A percentile compares a stretch with the other conserved stretches of the same genome.
These are phyloP conservation scores for Eurosta solidaginis DNA, from an alignment of 1,140 invertebrate genomes.

Conservation along the genomic window DNA sequence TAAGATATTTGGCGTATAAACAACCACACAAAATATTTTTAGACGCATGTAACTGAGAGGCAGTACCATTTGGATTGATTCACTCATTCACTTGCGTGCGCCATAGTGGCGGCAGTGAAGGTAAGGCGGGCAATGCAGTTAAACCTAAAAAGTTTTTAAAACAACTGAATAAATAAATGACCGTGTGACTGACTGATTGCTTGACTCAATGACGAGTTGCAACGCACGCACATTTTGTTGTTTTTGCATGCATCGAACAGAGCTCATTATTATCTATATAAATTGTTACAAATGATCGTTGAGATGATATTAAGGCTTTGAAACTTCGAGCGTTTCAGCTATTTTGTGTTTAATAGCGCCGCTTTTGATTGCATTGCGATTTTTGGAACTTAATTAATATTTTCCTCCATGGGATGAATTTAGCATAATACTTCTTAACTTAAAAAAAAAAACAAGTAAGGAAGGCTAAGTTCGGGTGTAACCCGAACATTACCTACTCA, in stretches of 20 bases:
- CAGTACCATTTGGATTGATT: neutral
- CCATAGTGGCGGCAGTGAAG: neutral
- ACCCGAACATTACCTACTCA: too few relatives aligned
- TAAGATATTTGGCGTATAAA: neutral
- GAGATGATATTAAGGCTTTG: neutral
- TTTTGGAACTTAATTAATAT: constrained; percentile 57
- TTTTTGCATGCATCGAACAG: neutral
- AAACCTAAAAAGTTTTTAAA: too few relatives aligned
- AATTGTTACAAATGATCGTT: neutral
- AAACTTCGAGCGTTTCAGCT: neutral
- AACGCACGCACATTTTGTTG: neutral
- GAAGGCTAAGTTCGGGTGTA: too few relatives aligned
- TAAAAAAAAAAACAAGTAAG: too few relatives aligned
- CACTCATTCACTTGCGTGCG: constrained; percentile 2
- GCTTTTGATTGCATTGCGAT: constrained; percentile 16
- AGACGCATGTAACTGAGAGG: neutral
- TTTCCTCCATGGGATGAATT: constrained; percentile 42
- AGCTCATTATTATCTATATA: neutral
- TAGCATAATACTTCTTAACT: constrained; percentile 40
- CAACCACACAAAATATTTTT: neutral
- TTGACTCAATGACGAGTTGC: neutral
- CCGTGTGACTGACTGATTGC: neutral
- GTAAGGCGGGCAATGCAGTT: neutral
- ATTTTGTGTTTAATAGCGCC: neutral
- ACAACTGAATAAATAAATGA: neutral